A percentile compares a stretch with the other conserved stretches of the same genome.
Conservation (phyloP, 2,113 vertebrate genomes). For the Axis porcinus region DNA sequence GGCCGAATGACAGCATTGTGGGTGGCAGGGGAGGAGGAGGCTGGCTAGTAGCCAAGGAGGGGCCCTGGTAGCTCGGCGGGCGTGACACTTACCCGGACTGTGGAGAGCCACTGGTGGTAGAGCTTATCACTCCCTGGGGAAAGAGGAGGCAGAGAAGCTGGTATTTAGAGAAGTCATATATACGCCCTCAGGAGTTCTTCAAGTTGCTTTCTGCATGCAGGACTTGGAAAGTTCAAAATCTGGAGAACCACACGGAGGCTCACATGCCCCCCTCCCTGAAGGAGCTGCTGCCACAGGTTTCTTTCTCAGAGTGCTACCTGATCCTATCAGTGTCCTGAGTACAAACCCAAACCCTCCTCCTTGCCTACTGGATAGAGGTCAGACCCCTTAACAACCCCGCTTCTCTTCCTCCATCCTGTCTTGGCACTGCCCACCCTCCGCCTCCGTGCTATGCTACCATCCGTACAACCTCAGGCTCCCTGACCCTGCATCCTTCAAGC, state of each 20-base stretch:
- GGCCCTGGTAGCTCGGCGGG: neutral
- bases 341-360: neutral
- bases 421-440: too few relatives aligned
- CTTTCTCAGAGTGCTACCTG: neutral
- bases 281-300: neutral
- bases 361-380: neutral
- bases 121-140: conserved; percentile 92
- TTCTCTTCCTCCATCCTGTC: accelerated
- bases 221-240: neutral
- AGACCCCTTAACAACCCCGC: neutral
- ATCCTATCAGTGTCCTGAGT: neutral
- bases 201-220: neutral
- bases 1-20: neutral
- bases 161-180: neutral
- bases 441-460: neutral
- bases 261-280: neutral
- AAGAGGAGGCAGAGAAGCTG: conserved; percentile 36
- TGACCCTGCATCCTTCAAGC: neutral
- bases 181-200: neutral
- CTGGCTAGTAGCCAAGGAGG: neutral
- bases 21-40: neutral
- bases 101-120: conserved; percentile 98
- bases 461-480: neutral
- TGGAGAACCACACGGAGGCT: neutral
- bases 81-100: conserved; percentile 90